Base-by-base conservation (phyloP, 2,888 invertebrate species). In the Cataglyphis cursor region DNA sequence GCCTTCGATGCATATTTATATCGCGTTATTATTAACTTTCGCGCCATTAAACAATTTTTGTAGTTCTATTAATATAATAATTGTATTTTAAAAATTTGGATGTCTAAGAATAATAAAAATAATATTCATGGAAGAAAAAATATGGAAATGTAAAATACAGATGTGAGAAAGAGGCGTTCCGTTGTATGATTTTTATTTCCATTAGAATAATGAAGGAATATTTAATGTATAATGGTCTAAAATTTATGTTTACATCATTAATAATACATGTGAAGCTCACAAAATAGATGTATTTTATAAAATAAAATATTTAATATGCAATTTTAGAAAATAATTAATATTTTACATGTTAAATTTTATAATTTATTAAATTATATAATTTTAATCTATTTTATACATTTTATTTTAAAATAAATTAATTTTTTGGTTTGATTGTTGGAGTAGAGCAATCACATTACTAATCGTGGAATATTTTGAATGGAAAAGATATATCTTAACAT, bases 21-120 rank as follows among this genome's bases (percentile, higher is more conserved):
- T 21, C 57, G 35, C 48, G 31, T 80, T 80, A 41, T 48, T 66
- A 68, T 78, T 51, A 38, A 54, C 21, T 61, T 41, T n/a, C 38
- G 28, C 44, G 28, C 57, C 54, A 12, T 1, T 18, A 38, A 75
- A 64, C 54, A 35, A 66, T 84, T 59, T 88, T 87, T n/a, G 18
- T 3, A 8, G n/a, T 57, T 28, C 28, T 41, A 9, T n/a, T 8
- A 24, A 21, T 28, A 24, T 57, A 57, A 51, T 51, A n/a, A 51
- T 51, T n/a, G n/a, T 51, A 51, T 51, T n/a, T 51, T n/a, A n/a
- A 8, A 51, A 18, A 6, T 8, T 24, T 59, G 12, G 3, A 41
- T 12, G 6, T 12, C 28, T 28, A 73, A n/a, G 28, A 38, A 38
- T 12, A 24, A 48, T 57, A 35, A 51, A 38, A 65, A 76, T 66